Evolutionary conservation across 2,797 vertebrate species (phyloP).

Genomic region (Psittacula derbiana): DNA sequence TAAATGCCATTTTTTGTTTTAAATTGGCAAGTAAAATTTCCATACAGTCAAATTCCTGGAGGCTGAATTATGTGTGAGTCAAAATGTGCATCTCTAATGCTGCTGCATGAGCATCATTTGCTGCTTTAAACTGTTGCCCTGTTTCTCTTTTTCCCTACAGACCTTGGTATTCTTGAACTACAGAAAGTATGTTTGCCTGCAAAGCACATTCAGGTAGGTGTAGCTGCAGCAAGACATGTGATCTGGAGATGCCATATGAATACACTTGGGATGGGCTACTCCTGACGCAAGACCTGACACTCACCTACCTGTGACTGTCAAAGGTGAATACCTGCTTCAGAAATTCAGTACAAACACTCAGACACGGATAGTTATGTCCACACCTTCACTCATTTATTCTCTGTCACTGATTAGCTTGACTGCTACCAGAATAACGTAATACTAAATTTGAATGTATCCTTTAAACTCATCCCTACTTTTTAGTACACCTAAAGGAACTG

Average conservation of each 20-base stretch:
- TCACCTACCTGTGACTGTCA: neutral
- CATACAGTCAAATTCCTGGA: neutral
- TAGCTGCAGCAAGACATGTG: neutral
- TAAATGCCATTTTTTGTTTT: neutral
- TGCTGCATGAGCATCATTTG: neutral
- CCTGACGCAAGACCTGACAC: neutral
- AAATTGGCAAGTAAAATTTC: neutral
- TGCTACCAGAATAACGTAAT: neutral
- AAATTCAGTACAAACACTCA: neutral
- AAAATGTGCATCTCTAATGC: neutral
- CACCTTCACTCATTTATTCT: neutral
- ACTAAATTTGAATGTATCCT: neutral
- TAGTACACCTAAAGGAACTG: neutral
- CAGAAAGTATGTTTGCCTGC: neutral
- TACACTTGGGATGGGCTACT: neutral
- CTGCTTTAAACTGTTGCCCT: neutral
- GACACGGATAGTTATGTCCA: neutral
- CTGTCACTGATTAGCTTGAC: neutral
- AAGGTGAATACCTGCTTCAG: neutral
- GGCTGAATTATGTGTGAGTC: slow-evolving; percentile 7
- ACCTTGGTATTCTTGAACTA: neutral
- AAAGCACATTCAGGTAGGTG: slow-evolving; percentile 14
- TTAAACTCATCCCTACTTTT: neutral
- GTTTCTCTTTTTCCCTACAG: neutral
- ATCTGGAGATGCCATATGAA: neutral